These are phyloP conservation scores for Crotophaga sulcirostris DNA, from an alignment of 2,113 vertebrate genomes.

Conservation along the genomic window DNA sequence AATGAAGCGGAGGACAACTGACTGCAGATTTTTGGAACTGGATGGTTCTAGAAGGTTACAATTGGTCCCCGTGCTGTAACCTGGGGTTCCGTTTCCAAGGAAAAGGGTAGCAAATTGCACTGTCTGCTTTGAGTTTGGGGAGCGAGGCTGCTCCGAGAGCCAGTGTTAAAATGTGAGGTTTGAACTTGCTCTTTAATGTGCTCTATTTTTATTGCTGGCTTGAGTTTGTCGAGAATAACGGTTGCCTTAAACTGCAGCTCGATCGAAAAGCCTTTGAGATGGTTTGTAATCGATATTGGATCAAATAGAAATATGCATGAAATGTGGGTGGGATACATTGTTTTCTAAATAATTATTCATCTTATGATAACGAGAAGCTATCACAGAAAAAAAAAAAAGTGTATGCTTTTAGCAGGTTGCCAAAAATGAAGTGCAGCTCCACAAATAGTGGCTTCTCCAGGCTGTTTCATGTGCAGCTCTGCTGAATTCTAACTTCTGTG, in stretches of 20 bases:
- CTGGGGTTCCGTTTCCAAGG: neutral
- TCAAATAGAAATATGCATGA: neutral
- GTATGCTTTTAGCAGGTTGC: neutral
- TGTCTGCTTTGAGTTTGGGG: neutral
- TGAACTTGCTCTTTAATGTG: neutral
- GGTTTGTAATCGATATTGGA: neutral
- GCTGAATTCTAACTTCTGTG: neutral
- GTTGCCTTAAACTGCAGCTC: neutral
- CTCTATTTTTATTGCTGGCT: neutral
- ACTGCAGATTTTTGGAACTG: neutral
- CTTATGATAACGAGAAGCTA: neutral
- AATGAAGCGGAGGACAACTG: neutral
- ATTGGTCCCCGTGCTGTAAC: neutral
- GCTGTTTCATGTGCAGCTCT: neutral
- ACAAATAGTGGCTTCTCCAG: neutral
- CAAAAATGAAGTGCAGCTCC: neutral
- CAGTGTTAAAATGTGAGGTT: neutral
- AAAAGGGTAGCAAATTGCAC: too few relatives aligned
- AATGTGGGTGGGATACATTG: neutral
- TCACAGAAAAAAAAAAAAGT: neutral
- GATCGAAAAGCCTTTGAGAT: neutral
- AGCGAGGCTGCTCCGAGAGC: neutral
- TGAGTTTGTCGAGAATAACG: neutral
- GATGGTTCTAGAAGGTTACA: neutral
- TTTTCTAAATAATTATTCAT: neutral